These are phyloP conservation scores for Periphyllus acericola DNA, from an alignment of 2,888 invertebrate genomes.

Conservation along the genomic window DNA sequence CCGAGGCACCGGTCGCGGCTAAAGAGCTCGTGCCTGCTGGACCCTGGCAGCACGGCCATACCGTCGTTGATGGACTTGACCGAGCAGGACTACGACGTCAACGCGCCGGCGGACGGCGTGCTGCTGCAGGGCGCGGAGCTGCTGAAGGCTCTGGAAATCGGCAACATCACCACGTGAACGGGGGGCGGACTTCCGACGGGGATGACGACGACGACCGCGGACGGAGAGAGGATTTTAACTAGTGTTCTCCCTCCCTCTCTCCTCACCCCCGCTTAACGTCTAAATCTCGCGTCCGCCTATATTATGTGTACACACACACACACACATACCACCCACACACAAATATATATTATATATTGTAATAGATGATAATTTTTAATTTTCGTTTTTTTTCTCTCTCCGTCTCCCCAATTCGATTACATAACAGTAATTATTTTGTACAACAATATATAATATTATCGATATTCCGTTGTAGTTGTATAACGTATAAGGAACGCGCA, in stretches of 20 bases:
- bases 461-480: background rate
- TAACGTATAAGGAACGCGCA: too few relatives aligned
- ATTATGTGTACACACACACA: background rate
- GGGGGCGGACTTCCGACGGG: too few relatives aligned
- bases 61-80: slow-evolving; percentile 69
- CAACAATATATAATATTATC: background rate
- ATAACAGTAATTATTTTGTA: background rate
- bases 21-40: slow-evolving; percentile 68
- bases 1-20: slow-evolving; percentile 43
- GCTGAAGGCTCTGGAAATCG: slow-evolving; percentile 68
- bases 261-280: background rate
- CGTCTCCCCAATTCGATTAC: background rate
- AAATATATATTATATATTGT: background rate
- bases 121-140: slow-evolving; percentile 70
- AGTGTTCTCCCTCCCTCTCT: background rate
- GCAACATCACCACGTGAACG: slow-evolving; percentile 63
- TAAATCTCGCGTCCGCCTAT: background rate
- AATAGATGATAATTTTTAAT: background rate
- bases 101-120: slow-evolving; percentile 69
- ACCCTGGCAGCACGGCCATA: slow-evolving; percentile 67
- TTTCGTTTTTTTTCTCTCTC: background rate
- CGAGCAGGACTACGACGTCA: slow-evolving; percentile 71
- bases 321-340: background rate
- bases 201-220: too few relatives aligned
- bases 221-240: background rate